These are phyloP conservation scores for Pogonognathellus flavescens DNA, from an alignment of 1,140 invertebrate species.

Conservation along the genomic window DNA sequence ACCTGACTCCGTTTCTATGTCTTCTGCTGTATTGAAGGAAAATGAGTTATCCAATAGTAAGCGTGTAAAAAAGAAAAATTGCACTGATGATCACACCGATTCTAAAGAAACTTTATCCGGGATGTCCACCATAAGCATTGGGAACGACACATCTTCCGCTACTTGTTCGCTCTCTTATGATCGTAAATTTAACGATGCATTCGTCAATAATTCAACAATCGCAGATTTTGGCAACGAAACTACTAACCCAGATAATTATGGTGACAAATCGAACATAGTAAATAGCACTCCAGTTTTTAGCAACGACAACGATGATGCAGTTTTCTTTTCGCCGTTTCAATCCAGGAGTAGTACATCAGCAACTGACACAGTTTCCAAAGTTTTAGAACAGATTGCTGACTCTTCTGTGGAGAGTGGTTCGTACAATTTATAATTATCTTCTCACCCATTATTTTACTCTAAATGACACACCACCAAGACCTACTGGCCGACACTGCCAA, in stretches of 20 bases:
- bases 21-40: not conserved
- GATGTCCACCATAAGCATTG: not conserved
- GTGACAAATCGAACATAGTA: not conserved
- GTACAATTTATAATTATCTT: not conserved
- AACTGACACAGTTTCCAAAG: not conserved
- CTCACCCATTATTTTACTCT: too few relatives aligned
- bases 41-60: not conserved
- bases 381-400: not conserved
- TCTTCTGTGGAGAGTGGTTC: conserved; percentile 30
- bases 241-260: not conserved
- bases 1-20: not conserved
- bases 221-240: not conserved
- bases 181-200: not conserved
- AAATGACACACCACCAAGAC: too few relatives aligned
- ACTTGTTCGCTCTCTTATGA: not conserved
- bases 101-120: not conserved
- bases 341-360: not conserved
- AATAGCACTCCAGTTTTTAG: not conserved
- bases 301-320: not conserved
- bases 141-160: not conserved
- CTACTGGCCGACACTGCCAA: too few relatives aligned
- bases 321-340: not conserved
- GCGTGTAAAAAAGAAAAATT: not conserved
- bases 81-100: not conserved
- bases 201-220: not conserved